Evolutionary conservation across 1,140 invertebrate genomes (phyloP).

Genomic region (Eumeta japonica): DNA sequence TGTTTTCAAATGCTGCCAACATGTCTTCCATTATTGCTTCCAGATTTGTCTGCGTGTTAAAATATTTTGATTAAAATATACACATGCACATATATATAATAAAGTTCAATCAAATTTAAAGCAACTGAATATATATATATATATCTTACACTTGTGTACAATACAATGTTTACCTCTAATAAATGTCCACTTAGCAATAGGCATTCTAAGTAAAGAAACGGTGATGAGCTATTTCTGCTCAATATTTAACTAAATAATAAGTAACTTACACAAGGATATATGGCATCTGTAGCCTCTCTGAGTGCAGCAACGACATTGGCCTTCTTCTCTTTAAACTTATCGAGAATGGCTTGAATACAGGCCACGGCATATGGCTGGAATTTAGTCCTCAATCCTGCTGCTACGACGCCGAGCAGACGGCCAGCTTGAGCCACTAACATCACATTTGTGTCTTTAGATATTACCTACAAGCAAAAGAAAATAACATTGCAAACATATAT

Average conservation of each 20-base stretch:
- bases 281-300: constrained; percentile 89
- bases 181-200: too few relatives aligned
- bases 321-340: constrained; percentile 99
- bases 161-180: neutral
- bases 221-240: neutral
- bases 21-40: constrained; percentile 87
- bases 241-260: constrained; percentile 6
- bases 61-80: too few relatives aligned
- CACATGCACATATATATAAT: neutral
- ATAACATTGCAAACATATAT: neutral
- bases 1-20: constrained; percentile 83
- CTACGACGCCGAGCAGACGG: constrained; percentile 81
- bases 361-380: constrained; percentile 83
- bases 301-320: constrained; percentile 81
- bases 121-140: constrained; percentile 4
- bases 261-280: constrained; percentile 73
- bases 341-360: constrained; percentile 78
- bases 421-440: constrained; percentile 85
- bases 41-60: constrained; percentile 73
- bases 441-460: constrained; percentile 95
- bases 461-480: constrained; percentile 56
- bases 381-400: constrained; percentile 82
- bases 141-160: constrained; percentile 4
- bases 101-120: constrained; percentile 8
- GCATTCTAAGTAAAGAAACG: too few relatives aligned